Base-by-base conservation (phyloP, 2,797 vertebrate genomes). In the Eutrigla gurnardus region DNA sequence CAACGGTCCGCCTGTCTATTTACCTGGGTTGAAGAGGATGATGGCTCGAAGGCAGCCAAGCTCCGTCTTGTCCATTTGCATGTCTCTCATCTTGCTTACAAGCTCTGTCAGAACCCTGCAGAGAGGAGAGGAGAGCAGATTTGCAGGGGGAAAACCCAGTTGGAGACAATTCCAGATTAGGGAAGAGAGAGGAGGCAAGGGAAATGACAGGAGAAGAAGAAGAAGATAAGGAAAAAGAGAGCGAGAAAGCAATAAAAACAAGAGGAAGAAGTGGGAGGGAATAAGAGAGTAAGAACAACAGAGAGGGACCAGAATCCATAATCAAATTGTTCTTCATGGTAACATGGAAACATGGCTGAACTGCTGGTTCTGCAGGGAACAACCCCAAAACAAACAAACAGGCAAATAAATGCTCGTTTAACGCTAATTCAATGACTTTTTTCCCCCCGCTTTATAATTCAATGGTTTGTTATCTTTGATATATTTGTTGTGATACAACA, bases 21-120 rank as follows among this genome's bases (percentile, higher is more conserved):
- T 85, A 98, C 97, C 97, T 86, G 97, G 97, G 76, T 98, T 98
- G 88, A 98, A 98, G 77, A 98, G 95, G 74, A 96, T 95, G 84
- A 96, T 96, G 62, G 96, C 96, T 78, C 96, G 90, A 40, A 96
- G 94, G 84, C 96, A 96, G 72, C 96, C 96, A 65, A 98, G 94
- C 88, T 98, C 97, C 0, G 97, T 97, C 95, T 98, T 98, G 91
- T 98, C 97, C 97, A 98, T 98, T 83, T 97, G 96, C 97, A 98
- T 98, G 91, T 98, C 97, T 61, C 97, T 96, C 97, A 98, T 98
- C 91, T 98, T 98, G 83, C 97, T 97, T 52, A 98, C 97, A 69
- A 98, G 94, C 90, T 98, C 97, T 1, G 97, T 98, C 86, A 98
- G 94, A 83, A 98, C 97, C 93, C 97, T 98, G 94, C 2, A 59